These are phyloP conservation scores for Hirtodrosophila confusa DNA, from an alignment of 2,888 invertebrate species.

Conservation along the genomic window DNA sequence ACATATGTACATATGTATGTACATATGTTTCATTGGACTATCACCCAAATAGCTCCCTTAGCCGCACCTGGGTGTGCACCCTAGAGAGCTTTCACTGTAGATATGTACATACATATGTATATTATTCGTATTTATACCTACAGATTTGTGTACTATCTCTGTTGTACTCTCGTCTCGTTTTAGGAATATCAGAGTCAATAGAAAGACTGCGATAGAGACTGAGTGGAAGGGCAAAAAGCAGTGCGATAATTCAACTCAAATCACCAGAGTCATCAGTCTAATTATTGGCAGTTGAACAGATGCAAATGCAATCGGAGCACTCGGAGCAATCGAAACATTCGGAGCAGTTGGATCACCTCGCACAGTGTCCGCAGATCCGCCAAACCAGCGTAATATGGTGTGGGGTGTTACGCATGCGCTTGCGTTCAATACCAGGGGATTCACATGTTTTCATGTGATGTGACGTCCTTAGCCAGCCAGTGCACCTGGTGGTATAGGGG, in stretches of 20 bases:
- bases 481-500: not conserved
- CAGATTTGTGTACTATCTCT: conserved; percentile 1
- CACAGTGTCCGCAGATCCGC: conserved; percentile 14
- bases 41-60: too few relatives aligned
- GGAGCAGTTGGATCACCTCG: conserved; percentile 3
- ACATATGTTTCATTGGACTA: too few relatives aligned
- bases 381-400: not conserved
- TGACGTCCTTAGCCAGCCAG: not conserved
- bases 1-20: too few relatives aligned
- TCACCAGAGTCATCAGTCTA: conserved; percentile 47
- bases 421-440: conserved; percentile 2
- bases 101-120: too few relatives aligned
- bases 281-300: conserved; percentile 40
- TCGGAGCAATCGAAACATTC: not conserved
- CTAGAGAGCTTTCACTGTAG: too few relatives aligned
- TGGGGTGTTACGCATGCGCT: conserved; percentile 31
- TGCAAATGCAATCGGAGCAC: conserved; percentile 5
- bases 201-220: conserved; percentile 20
- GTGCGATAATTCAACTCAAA: conserved; percentile 57
- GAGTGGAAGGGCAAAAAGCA: conserved; percentile 29
- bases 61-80: too few relatives aligned
- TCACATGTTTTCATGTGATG: conserved; percentile 8
- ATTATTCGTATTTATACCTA: not conserved
- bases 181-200: not conserved
- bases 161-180: conserved; percentile 13